Evolutionary conservation across 2,888 invertebrate genomes (phyloP), one percentile per base, ranked within the genome.

Genomic region (Euzophera pinguis): DNA sequence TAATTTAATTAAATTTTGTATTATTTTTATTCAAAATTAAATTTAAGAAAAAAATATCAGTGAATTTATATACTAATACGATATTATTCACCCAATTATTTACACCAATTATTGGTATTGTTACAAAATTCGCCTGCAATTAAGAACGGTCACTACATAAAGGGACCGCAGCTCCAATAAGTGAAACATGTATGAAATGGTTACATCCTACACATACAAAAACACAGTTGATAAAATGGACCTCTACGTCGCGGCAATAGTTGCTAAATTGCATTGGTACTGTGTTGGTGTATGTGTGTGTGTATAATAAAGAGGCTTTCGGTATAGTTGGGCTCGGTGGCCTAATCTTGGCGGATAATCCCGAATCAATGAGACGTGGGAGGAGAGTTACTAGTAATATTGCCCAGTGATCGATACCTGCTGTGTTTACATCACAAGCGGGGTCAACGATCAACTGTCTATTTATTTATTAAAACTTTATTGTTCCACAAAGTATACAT

Each of bases 311-410:
- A 73, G 67, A 59, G 70, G 62, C 66, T 73, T 61, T 61, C 59
- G 54, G 61, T 64, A 72, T 71, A 76, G 75, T 74, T 77, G 74
- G 71, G 71, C 69, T 67, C 72, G 72, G 62, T 67, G 71, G 69
- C 74, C 76, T 81, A 80, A 83, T 83, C 78, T 76, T 68, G 55
- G 53, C 59, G 76, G 79, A 79, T 82, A 81, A 81, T 74, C 81
- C 80, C 66, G 66, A 78, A 75, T 76, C 81, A 80, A 82, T 82
- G 80, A 74, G 73, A 69, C 71, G 73, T 64, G 71, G 17, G 12
- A 37, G 22, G 42, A 29, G 54, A 53, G 51, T 57, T 54, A 13
- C 13, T 13, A 52, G 39, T 38, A 51, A 54, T 55, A 55, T 53
- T 53, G 50, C 9, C 47, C 50, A 35, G 55, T 55, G 17, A 48